Conservation (phyloP, 1,140 invertebrate genomes). For the Meloidogyne hapla region DNA sequence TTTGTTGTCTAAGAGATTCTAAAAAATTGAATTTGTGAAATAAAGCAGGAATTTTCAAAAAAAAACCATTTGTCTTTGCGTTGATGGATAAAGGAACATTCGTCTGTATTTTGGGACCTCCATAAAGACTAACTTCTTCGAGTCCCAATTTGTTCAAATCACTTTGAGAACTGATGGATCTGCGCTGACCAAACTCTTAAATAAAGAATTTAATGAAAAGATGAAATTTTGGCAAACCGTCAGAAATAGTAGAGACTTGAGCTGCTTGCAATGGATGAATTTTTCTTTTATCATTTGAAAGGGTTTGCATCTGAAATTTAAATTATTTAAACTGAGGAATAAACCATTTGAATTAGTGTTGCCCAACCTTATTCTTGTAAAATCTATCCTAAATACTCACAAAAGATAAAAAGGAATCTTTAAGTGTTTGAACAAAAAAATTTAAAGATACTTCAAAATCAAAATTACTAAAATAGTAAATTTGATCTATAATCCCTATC, state of each 20-base stretch:
- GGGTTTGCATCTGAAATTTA: not conserved
- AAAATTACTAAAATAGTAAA: too few relatives aligned
- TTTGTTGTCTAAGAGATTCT: not conserved
- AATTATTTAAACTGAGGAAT: not conserved
- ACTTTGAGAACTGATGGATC: not conserved
- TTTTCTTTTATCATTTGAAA: not conserved
- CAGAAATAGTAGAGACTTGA: not conserved
- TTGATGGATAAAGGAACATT: not conserved
- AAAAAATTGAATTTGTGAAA: not conserved
- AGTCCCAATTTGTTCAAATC: not conserved
- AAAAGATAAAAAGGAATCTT: too few relatives aligned
- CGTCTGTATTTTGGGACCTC: not conserved
- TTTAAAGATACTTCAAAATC: too few relatives aligned
- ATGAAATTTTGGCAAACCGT: not conserved
- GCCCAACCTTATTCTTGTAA: too few relatives aligned
- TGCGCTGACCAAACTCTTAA: not conserved
- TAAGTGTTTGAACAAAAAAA: too few relatives aligned
- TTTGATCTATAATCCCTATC: not conserved
- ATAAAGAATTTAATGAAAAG: not conserved
- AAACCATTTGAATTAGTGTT: too few relatives aligned
- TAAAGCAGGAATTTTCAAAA: not conserved
- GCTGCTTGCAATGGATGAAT: not conserved
- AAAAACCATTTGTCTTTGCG: not conserved
- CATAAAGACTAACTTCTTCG: not conserved
- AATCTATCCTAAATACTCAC: too few relatives aligned